A percentile compares a stretch with the other conserved stretches of the same genome.
Evolutionary conservation across 2,113 vertebrate species (phyloP).

Genomic region (Tachycineta bicolor): DNA sequence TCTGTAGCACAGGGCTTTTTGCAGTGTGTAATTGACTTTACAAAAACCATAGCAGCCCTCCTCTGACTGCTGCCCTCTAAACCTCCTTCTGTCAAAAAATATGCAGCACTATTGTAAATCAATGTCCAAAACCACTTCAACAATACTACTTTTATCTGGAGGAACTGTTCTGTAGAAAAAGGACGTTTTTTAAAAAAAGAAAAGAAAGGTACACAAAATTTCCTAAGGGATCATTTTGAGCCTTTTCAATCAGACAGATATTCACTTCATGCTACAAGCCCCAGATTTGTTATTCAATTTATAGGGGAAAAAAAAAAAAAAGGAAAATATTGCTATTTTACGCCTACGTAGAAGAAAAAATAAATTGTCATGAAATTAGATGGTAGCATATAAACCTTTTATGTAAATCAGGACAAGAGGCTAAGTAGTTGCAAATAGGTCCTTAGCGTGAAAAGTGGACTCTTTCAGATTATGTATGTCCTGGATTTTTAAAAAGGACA

Average conservation of each 20-base stretch:
- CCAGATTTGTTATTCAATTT: conserved; percentile 21
- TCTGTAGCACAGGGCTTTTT: neutral
- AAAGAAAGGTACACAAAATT: neutral
- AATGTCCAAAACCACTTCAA: neutral
- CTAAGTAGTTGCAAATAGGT: conserved; percentile 50
- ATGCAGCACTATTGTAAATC: conserved; percentile 9
- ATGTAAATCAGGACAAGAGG: conserved; percentile 59
- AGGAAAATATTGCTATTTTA: conserved; percentile 22
- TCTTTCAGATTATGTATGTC: neutral
- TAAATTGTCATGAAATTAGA: conserved; percentile 57
- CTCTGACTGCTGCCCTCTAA: neutral
- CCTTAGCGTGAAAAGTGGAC: conserved; percentile 26
- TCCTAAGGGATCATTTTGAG: conserved; percentile 1
- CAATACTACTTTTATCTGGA: neutral
- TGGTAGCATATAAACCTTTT: conserved; percentile 55
- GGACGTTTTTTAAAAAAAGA: neutral
- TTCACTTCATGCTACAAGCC: conserved; percentile 16
- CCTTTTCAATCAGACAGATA: conserved; percentile 24
- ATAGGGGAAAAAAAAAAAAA: neutral
- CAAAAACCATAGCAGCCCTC: neutral
- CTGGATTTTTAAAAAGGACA: conserved; percentile 35
- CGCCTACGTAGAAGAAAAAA: conserved; percentile 28
- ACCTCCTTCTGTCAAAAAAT: conserved; percentile 6
- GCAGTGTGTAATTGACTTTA: neutral
- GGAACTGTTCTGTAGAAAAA: neutral